Evolutionary conservation across 2,888 invertebrate genomes (phyloP), one percentile per base, ranked within the genome.

Genomic region (Calameuta filiformis): DNA sequence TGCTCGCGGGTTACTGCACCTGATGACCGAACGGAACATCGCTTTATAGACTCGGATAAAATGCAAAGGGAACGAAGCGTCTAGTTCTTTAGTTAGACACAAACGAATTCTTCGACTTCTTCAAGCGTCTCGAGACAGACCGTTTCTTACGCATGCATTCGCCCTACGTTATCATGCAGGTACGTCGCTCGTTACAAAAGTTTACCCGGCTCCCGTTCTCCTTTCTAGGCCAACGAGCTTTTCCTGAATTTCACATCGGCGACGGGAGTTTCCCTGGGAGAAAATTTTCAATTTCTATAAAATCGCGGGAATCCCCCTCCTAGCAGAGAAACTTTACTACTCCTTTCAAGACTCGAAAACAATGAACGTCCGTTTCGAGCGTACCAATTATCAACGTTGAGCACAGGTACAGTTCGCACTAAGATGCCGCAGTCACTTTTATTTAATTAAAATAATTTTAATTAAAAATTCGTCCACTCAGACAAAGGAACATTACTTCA

Each of bases 41-140:
- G 87, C 88, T 90, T 90, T 90, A 90, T 90, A 90, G 87, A 86
- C 86, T 81, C 83, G 82, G 76, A 75, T 76, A 85, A 84, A 89
- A 89, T 90, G 89, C 88, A 90, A 90, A 87, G 87, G 83, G 82
- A 88, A 79, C 80, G 81, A 86, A 79, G 68, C 34, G 81, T 78
- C 78, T 73, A 81, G 81, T 84, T 87, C 88, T 89, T 89, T 89
- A 89, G 86, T 89, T 89, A 90, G 90, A 85, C 88, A 78, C 85
- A 85, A 87, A 87, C 85, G 86, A 81, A 90, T 89, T 89, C 89
- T 84, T 85, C 82, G 82, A 84, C 85, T 87, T 84, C 82, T 85
- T 81, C 79, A 77, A 81, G 80, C 81, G 78, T 71, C 76, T 74
- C 71, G 31, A 31, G 31, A 12, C 71, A 23, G 56, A 56, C 56